These are phyloP conservation scores for Lasioglossum zephyrum DNA, from an alignment of 2,888 invertebrate species.

Conservation along the genomic window DNA sequence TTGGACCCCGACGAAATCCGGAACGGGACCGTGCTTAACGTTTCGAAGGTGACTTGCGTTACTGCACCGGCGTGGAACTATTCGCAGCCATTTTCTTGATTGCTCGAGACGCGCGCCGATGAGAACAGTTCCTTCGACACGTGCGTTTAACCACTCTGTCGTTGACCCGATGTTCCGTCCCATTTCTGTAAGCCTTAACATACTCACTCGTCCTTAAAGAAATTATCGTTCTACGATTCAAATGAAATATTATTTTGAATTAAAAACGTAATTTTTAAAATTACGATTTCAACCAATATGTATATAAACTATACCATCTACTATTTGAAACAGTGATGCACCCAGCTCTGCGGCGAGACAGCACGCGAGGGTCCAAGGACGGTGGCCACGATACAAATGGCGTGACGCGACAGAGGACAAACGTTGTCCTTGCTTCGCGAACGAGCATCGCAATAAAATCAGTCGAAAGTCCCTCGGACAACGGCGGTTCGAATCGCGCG, in stretches of 20 bases:
- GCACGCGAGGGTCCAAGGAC: not conserved
- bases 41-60: conserved; percentile 40
- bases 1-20: conserved; percentile 18
- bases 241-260: too few species aligned
- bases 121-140: not conserved
- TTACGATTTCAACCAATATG: too few species aligned
- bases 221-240: too few species aligned
- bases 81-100: conserved; percentile 20
- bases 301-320: too few species aligned
- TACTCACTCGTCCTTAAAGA: too few species aligned
- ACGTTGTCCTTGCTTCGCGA: not conserved
- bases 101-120: not conserved
- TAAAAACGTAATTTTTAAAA: too few species aligned
- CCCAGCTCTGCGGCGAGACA: not conserved
- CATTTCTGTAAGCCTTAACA: too few species aligned
- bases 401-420: not conserved
- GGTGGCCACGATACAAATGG: conserved; percentile 6
- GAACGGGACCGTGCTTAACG: conserved; percentile 27
- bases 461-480: not conserved
- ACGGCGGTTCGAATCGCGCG: not conserved
- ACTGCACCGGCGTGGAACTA: not conserved
- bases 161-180: too few species aligned
- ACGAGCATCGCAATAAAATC: not conserved
- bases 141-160: not conserved
- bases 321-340: too few species aligned